Evolutionary conservation across 2,888 invertebrate species (phyloP).

Genomic region (Catocala sponsa): DNA sequence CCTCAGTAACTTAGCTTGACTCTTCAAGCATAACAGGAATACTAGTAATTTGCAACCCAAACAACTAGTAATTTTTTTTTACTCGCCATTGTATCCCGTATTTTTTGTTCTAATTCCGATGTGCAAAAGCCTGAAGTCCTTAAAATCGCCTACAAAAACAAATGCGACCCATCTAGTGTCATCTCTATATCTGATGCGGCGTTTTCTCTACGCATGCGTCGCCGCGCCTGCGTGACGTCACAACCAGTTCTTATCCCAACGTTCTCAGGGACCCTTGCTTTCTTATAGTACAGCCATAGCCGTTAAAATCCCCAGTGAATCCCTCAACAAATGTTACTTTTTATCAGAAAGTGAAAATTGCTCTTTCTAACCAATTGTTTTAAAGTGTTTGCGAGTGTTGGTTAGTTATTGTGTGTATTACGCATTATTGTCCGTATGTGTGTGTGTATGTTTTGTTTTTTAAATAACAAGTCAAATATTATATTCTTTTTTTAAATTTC

Average conservation of each 20-base stretch:
- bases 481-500: background rate
- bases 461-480: background rate
- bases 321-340: conserved; percentile 15
- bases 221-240: conserved; percentile 81
- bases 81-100: too few relatives aligned
- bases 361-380: background rate
- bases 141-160: too few relatives aligned
- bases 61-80: too few relatives aligned
- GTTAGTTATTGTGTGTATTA: conserved; percentile 18
- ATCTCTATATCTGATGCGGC: conserved; percentile 55
- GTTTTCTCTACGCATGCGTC: conserved; percentile 74
- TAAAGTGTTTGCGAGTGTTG: background rate
- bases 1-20: too few relatives aligned
- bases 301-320: conserved; percentile 25
- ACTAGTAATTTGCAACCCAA: too few relatives aligned
- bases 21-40: too few relatives aligned
- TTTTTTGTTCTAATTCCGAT: too few relatives aligned
- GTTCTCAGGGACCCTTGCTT: conserved; percentile 65
- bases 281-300: conserved; percentile 27
- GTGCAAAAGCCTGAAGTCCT: too few relatives aligned
- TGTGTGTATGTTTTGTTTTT: conserved; percentile 12
- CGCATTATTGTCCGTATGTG: conserved; percentile 28
- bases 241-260: conserved; percentile 66
- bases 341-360: conserved; percentile 24
- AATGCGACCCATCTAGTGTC: conserved; percentile 51